Evolutionary conservation across 2,113 vertebrate genomes (phyloP).

Genomic region (Nothoprocta perdicaria): DNA sequence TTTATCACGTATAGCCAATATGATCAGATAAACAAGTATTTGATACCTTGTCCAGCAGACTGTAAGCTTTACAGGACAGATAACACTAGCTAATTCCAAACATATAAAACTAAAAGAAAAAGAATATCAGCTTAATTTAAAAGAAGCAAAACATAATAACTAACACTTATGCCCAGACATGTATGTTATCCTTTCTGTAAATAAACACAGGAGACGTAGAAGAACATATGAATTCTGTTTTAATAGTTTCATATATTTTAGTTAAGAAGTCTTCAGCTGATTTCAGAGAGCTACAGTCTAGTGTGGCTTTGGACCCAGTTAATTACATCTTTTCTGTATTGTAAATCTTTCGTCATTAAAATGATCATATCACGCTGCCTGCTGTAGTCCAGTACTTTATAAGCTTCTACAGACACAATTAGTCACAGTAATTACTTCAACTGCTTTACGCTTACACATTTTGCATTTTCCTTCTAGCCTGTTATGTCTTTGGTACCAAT

Average conservation of each 20-base stretch:
- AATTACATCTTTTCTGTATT: background rate
- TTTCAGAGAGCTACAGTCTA: conserved; percentile 12
- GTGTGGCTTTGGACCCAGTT: background rate
- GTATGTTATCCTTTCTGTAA: background rate
- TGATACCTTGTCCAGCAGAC: background rate
- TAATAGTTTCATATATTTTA: background rate
- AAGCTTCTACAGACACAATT: conserved; percentile 9
- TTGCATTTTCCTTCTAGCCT: background rate
- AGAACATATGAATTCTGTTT: background rate
- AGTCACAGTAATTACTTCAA: conserved; percentile 16
- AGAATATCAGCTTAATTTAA: background rate
- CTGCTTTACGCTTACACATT: conserved; percentile 6
- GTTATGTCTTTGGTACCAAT: background rate
- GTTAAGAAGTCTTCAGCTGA: background rate
- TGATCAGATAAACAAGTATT: background rate
- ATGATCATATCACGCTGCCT: background rate
- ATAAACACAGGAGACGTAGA: background rate
- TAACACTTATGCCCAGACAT: background rate
- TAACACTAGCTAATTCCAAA: background rate
- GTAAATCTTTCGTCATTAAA: conserved; percentile 2
- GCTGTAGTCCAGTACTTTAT: background rate
- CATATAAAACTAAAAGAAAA: background rate
- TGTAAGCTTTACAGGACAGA: background rate
- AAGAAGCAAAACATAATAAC: background rate
- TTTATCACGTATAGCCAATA: background rate